Conservation (phyloP, 2,797 vertebrate genomes). For the Phaenicophaeus curvirostris region DNA sequence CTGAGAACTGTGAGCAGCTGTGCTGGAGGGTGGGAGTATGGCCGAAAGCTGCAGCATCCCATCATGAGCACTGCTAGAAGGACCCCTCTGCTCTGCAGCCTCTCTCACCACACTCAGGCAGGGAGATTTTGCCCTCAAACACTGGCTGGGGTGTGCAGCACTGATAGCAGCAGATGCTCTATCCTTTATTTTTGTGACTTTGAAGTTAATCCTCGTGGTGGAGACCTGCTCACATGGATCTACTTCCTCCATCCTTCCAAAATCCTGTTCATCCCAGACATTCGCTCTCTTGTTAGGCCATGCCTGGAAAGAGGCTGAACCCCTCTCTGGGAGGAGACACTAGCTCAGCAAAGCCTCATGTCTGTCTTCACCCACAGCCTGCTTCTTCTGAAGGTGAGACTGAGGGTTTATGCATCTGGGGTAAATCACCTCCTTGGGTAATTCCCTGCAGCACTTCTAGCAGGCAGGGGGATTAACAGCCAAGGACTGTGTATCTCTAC, state of each 20-base stretch:
- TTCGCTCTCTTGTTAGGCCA: neutral
- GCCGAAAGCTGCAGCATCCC: neutral
- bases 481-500: neutral
- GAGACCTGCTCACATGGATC: neutral
- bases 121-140: neutral
- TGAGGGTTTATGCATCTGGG: neutral
- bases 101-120: neutral
- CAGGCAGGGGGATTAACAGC: neutral
- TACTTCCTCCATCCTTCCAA: neutral
- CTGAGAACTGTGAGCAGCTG: fast-evolving
- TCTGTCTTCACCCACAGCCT: neutral
- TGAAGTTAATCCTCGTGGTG: neutral
- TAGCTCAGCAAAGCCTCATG: neutral
- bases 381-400: neutral
- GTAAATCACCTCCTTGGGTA: neutral
- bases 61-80: neutral
- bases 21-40: too few species aligned
- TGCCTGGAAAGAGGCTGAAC: neutral
- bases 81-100: neutral
- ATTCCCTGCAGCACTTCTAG: neutral
- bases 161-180: neutral
- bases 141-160: neutral
- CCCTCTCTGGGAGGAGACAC: neutral
- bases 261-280: neutral
- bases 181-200: neutral